phyloP scores from a whole-genome alignment of 2,797 vertebrate species.

The Paedocypris micromegethes region DNA sequence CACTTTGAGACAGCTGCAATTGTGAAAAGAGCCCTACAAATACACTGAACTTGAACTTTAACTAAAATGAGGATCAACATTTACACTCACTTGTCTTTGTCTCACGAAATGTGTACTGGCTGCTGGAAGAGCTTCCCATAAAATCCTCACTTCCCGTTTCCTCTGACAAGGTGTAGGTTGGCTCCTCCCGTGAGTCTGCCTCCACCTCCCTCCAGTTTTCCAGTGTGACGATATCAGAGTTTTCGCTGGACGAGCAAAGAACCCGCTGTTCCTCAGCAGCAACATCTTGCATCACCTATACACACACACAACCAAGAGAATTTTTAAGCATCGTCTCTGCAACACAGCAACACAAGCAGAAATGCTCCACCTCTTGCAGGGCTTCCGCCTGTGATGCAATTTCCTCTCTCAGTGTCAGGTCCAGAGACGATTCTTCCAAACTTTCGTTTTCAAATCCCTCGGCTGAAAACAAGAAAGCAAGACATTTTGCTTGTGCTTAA shows the following conservation, averaged over 20 bases:
- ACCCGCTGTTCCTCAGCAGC: constrained; percentile 64
- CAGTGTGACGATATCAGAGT: constrained; percentile 92
- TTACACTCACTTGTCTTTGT: constrained; percentile 68
- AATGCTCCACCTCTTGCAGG: constrained; percentile 65
- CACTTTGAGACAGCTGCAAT: no score
- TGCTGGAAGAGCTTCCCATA: constrained; percentile 85
- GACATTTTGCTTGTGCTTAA: neutral
- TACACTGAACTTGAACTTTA: no score
- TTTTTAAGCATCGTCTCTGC: neutral
- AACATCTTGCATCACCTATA: constrained; percentile 14
- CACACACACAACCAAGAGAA: constrained; percentile 52
- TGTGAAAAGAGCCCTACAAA: no score
- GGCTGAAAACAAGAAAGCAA: constrained; percentile 54
- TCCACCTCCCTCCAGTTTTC: constrained; percentile 75
- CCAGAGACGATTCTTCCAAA: constrained; percentile 47
- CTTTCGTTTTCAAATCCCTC: constrained; percentile 48
- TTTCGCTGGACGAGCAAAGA: constrained; percentile 80
- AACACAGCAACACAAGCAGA: neutral
- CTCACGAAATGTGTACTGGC: constrained; percentile 88
- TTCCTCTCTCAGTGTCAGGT: constrained; percentile 56
- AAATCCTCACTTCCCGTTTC: constrained; percentile 66
- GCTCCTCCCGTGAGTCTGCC: constrained; percentile 62
- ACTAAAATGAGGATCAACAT: neutral
- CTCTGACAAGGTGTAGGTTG: constrained; percentile 55
- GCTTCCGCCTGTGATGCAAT: constrained; percentile 54